Conservation (phyloP, 92 coral and sea anemone species). For the Galaxea fascicularis region DNA sequence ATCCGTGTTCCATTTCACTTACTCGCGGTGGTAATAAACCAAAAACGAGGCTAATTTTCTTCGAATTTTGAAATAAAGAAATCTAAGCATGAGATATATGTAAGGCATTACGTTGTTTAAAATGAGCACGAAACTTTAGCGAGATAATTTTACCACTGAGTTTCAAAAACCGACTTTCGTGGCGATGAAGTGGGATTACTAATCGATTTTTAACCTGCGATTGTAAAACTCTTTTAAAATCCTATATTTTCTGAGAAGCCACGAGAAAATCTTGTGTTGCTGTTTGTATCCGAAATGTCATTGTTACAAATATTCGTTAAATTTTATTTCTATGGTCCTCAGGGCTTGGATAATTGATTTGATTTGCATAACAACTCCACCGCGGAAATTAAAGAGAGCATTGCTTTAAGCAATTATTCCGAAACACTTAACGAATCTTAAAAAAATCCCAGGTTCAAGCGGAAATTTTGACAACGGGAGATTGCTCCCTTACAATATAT, state of each 20-base stretch:
- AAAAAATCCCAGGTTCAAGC: conserved; percentile 3
- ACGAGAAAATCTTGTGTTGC: conserved; percentile 6
- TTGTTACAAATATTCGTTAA: conserved; percentile 39
- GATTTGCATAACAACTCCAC: conserved; percentile 52
- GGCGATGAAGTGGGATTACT: neutral
- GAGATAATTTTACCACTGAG: neutral
- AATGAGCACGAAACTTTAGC: conserved; percentile 25
- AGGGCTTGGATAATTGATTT: conserved; percentile 36
- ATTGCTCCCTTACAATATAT: neutral
- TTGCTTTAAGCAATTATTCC: conserved; percentile 16
- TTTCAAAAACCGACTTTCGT: neutral
- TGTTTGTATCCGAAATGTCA: conserved; percentile 23
- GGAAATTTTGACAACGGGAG: conserved; percentile 35
- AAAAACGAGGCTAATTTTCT: too few relatives aligned
- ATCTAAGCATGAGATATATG: conserved; percentile 3
- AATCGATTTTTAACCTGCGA: neutral
- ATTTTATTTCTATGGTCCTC: conserved; percentile 28
- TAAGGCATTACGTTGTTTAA: conserved; percentile 24
- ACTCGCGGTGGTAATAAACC: neutral
- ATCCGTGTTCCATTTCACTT: conserved; percentile 7
- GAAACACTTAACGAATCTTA: conserved; percentile 41
- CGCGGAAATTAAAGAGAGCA: conserved; percentile 51
- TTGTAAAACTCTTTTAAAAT: neutral
- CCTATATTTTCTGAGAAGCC: neutral
- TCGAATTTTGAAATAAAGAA: neutral